phyloP scores from a whole-genome alignment of 1,140 invertebrate genomes.

The Liolophura sinensis region DNA sequence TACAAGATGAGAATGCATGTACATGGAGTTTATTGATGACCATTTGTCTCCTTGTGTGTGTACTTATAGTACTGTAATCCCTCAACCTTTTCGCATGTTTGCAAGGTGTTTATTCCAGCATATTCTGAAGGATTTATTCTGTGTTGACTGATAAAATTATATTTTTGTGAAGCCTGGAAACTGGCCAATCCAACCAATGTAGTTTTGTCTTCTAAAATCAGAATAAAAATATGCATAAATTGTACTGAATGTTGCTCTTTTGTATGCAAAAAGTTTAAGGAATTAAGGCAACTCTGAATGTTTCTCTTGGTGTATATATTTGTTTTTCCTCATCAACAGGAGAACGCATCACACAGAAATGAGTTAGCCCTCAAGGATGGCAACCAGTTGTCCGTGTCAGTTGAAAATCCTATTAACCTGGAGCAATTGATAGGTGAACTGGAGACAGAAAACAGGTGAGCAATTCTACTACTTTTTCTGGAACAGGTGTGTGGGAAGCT shows the following conservation, averaged over 20 bases:
- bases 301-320: background rate
- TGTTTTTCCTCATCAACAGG: background rate
- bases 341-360: background rate
- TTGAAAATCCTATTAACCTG: background rate
- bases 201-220: too few relatives aligned
- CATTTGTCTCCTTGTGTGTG: too few relatives aligned
- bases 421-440: slow-evolving; percentile 23
- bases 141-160: too few relatives aligned
- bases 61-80: too few relatives aligned
- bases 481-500: too few relatives aligned
- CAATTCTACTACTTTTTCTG: background rate
- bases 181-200: too few relatives aligned
- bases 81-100: too few relatives aligned
- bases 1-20: too few relatives aligned
- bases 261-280: background rate
- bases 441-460: slow-evolving; percentile 23
- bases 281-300: background rate
- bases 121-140: too few relatives aligned
- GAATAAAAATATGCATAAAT: slow-evolving; percentile 3
- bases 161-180: too few relatives aligned
- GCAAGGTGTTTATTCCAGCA: too few relatives aligned
- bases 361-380: slow-evolving; percentile 3
- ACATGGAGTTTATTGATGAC: too few relatives aligned
- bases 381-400: background rate
- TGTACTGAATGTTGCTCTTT: background rate